Percentiles rank a stretch among this genome's conserved stretches.
Evolutionary conservation across 2,888 invertebrate genomes (phyloP).

Genomic region (Epinotia bilunana): DNA sequence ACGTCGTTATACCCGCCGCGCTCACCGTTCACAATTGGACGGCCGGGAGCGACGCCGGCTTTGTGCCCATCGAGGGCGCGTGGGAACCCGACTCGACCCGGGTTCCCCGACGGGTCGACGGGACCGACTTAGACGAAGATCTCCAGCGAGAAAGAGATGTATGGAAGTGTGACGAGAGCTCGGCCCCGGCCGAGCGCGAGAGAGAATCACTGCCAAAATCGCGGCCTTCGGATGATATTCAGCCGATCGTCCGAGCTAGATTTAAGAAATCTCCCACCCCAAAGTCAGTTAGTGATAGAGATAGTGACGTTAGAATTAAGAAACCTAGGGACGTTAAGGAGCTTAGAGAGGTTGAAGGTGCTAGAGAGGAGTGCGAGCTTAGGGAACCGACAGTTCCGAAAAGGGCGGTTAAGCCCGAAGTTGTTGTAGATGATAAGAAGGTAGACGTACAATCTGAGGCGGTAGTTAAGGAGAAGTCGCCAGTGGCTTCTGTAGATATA

Average conservation of each 20-base stretch:
- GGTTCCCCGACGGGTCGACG: not conserved
- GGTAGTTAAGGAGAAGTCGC: constrained; percentile 42
- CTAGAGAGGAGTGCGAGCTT: constrained; percentile 44
- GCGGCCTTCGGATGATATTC: constrained; percentile 68
- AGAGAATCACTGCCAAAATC: constrained; percentile 69
- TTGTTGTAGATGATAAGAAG: constrained; percentile 24
- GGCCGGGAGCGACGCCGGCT: not conserved
- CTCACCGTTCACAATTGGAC: constrained; percentile 46
- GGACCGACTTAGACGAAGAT: constrained; percentile 52
- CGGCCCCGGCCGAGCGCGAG: constrained; percentile 57
- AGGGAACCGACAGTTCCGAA: constrained; percentile 30
- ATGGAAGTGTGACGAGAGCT: constrained; percentile 54
- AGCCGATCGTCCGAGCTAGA: constrained; percentile 65
- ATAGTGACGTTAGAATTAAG: constrained; percentile 65
- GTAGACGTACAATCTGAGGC: constrained; percentile 28
- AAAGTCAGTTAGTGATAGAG: constrained; percentile 64
- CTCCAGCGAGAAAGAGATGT: constrained; percentile 55
- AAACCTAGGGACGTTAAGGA: constrained; percentile 45
- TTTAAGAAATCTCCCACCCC: constrained; percentile 74
- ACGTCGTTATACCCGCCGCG: constrained; percentile 58
- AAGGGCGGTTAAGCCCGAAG: constrained; percentile 25
- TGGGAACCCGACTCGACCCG: not conserved
- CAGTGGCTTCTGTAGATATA: constrained; percentile 21
- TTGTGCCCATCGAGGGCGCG: constrained; percentile 8
- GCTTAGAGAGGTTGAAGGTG: constrained; percentile 44